phyloP scores from a whole-genome alignment of 1,140 invertebrate genomes.

The Lerema accius region DNA sequence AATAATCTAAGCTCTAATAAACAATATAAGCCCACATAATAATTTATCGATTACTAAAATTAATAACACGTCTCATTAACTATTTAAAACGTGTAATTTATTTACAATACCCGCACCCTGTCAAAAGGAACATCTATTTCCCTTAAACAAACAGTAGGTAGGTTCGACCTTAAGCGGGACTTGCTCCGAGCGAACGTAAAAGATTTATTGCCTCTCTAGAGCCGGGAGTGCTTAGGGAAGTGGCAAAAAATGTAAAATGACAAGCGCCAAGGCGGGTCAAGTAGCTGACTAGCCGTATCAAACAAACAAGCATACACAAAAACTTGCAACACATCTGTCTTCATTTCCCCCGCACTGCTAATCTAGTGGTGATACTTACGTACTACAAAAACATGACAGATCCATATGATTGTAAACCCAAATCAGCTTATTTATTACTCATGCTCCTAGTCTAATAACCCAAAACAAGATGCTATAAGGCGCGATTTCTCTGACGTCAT shows the following conservation, averaged over 20 bases:
- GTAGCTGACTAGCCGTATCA: slow-evolving; percentile 39
- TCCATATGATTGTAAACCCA: not conserved
- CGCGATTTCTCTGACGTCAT: too few species aligned
- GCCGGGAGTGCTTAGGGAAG: slow-evolving; percentile 19
- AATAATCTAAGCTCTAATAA: too few species aligned
- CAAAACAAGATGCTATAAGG: too few species aligned
- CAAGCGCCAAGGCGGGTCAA: slow-evolving; percentile 34
- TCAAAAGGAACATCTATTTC: slow-evolving; percentile 6
- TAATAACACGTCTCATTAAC: too few species aligned
- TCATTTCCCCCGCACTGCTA: slow-evolving; percentile 9
- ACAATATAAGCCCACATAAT: too few species aligned
- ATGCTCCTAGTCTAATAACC: too few species aligned
- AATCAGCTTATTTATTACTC: not conserved
- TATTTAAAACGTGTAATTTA: not conserved
- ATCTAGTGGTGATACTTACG: slow-evolving; percentile 13
- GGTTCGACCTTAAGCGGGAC: slow-evolving; percentile 7
- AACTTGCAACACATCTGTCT: slow-evolving; percentile 39
- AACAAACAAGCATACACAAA: slow-evolving; percentile 34
- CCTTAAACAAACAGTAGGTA: slow-evolving; percentile 19
- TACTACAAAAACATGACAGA: not conserved
- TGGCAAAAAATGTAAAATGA: slow-evolving; percentile 29
- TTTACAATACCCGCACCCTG: not conserved
- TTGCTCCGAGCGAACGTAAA: slow-evolving; percentile 26
- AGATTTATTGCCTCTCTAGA: slow-evolving; percentile 24
- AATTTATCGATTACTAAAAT: too few species aligned